Evolutionary conservation across 1,140 invertebrate species (phyloP).

Genomic region (Drosophila sp.): DNA sequence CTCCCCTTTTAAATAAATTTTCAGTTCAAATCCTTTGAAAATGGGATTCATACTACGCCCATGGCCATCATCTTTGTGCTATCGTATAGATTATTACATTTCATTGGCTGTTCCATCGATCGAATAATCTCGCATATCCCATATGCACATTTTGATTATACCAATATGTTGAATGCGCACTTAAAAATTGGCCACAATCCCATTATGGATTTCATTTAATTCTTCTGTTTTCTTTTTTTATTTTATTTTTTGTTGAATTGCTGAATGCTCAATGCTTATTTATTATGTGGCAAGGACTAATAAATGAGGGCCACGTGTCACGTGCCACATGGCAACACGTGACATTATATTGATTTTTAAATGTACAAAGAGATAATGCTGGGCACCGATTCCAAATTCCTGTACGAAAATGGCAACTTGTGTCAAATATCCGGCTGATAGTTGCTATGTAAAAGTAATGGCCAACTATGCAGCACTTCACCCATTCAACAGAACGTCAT

Average conservation of each 20-base stretch:
- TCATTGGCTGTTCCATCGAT: conserved; percentile 27
- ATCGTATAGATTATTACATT: conserved; percentile 55
- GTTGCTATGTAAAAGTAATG: neutral
- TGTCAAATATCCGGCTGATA: conserved; percentile 13
- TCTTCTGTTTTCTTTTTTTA: conserved; percentile 33
- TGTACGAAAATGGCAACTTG: conserved; percentile 26
- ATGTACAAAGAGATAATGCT: neutral
- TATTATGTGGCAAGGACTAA: conserved; percentile 31
- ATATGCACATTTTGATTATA: conserved; percentile 52
- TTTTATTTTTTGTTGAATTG: conserved; percentile 18
- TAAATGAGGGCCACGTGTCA: conserved; percentile 45
- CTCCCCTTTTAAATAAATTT: too few species aligned
- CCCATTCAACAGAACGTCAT: conserved; percentile 42
- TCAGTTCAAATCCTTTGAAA: too few species aligned
- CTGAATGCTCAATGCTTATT: conserved; percentile 17
- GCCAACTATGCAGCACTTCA: conserved; percentile 8
- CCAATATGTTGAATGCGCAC: conserved; percentile 45
- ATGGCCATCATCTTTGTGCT: conserved; percentile 21
- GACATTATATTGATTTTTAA: neutral
- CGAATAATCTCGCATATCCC: conserved; percentile 33
- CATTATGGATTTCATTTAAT: conserved; percentile 44
- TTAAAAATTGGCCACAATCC: conserved; percentile 42
- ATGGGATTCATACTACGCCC: too few species aligned
- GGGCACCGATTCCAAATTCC: neutral
- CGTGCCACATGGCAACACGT: neutral